Evolutionary conservation across 2,113 vertebrate genomes (phyloP).

Genomic region (Stigmatopora argus): DNA sequence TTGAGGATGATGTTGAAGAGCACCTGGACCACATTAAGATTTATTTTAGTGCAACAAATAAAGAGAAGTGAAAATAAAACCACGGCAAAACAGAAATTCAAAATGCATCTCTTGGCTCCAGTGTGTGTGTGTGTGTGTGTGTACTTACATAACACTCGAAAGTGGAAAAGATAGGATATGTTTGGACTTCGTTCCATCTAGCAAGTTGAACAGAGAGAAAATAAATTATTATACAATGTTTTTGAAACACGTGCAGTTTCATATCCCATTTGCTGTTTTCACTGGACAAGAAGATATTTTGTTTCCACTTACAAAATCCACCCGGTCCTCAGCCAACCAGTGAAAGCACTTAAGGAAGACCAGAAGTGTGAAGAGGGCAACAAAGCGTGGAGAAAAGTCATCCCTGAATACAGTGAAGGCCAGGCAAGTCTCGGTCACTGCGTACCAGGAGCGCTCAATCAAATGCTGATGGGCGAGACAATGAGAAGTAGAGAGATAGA

Average conservation of each 20-base stretch:
- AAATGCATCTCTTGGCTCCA: background rate
- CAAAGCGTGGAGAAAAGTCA: conserved; percentile 95
- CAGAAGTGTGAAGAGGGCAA: conserved; percentile 93
- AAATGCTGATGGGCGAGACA: conserved; percentile 79
- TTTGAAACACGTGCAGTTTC: background rate
- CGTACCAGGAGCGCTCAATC: conserved; percentile 96
- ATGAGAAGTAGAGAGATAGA: no score
- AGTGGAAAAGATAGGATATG: conserved; percentile 95
- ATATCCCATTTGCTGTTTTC: background rate
- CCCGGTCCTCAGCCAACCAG: conserved; percentile 93
- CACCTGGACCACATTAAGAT: conserved; percentile 36
- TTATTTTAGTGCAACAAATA: conserved; percentile 7
- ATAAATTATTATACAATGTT: background rate
- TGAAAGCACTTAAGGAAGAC: conserved; percentile 98
- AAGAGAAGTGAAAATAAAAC: background rate
- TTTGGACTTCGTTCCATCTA: conserved; percentile 98
- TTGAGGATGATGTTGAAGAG: background rate
- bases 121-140: no score
- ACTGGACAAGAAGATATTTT: background rate
- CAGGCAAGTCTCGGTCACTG: conserved; percentile 93
- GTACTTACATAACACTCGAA: conserved; percentile 89
- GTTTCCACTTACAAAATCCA: conserved; percentile 86
- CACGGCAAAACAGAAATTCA: background rate
- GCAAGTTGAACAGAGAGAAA: background rate
- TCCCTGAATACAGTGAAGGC: conserved; percentile 97